These are phyloP conservation scores for Trogon melanurus DNA, from an alignment of 2,113 vertebrate species.

Conservation along the genomic window DNA sequence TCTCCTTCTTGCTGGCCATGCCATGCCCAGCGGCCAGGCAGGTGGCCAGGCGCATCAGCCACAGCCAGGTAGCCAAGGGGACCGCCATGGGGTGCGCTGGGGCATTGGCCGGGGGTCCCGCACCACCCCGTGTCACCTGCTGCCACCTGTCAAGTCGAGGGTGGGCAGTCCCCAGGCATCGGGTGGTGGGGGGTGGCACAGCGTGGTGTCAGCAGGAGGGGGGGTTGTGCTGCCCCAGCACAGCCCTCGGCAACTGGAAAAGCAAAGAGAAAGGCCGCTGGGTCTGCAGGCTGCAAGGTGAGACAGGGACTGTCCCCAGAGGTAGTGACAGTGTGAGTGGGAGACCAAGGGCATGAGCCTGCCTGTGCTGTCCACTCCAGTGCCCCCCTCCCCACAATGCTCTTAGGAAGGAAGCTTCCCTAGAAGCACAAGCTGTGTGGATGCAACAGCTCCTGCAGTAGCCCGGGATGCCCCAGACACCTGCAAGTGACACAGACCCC, in stretches of 20 bases:
- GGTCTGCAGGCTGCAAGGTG: accelerated
- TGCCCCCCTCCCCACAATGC: accelerated
- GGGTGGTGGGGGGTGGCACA: neutral
- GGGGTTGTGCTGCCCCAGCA: neutral
- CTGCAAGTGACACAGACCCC: neutral
- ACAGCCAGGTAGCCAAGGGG: slow-evolving; percentile 45
- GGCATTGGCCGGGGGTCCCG: neutral
- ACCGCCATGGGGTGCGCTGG: slow-evolving; percentile 28
- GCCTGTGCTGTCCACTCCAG: neutral
- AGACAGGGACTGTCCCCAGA: neutral
- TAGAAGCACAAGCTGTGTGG: neutral
- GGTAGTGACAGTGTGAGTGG: accelerated
- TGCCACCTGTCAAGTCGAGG: neutral
- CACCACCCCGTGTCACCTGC: neutral
- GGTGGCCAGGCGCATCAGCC: slow-evolving; percentile 32
- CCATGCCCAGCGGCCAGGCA: slow-evolving; percentile 39
- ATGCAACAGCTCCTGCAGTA: neutral
- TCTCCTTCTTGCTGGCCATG: slow-evolving; percentile 84
- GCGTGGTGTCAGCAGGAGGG: neutral
- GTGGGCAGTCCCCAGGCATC: neutral
- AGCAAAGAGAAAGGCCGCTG: neutral
- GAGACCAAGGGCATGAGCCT: neutral
- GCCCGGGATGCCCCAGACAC: neutral
- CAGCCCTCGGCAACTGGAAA: neutral
- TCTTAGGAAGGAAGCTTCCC: neutral